These are phyloP conservation scores for Noctuana brunneofusca DNA, from an alignment of 2,888 invertebrate genomes.

Conservation along the genomic window DNA sequence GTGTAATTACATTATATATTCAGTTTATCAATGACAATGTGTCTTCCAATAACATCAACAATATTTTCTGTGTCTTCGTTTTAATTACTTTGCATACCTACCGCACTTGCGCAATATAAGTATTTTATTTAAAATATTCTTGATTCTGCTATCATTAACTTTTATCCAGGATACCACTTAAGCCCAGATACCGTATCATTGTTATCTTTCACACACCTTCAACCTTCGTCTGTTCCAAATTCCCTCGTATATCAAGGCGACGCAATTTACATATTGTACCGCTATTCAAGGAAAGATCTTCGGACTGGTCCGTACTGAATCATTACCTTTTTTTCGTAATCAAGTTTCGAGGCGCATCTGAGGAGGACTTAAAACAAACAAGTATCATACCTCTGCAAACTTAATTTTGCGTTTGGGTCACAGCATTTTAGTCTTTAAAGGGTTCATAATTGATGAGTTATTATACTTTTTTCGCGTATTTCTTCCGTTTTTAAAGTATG, in stretches of 20 bases:
- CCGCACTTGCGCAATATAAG: too few relatives aligned
- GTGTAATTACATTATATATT: too few relatives aligned
- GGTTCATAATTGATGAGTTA: slow-evolving; percentile 39
- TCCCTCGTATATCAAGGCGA: slow-evolving; percentile 57
- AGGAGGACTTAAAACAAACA: slow-evolving; percentile 72
- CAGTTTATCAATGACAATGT: too few relatives aligned
- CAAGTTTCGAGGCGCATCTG: slow-evolving; percentile 66
- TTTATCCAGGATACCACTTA: slow-evolving; percentile 34
- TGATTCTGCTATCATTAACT: slow-evolving; percentile 18
- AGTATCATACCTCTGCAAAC: slow-evolving; percentile 49
- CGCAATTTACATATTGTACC: slow-evolving; percentile 74
- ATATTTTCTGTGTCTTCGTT: background rate
- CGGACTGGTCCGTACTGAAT: slow-evolving; percentile 63
- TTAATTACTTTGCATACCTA: background rate
- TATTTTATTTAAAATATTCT: background rate
- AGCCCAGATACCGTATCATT: slow-evolving; percentile 43
- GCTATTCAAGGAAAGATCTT: slow-evolving; percentile 66
- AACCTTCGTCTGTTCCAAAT: slow-evolving; percentile 53
- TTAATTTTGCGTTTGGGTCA: slow-evolving; percentile 46
- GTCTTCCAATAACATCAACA: too few relatives aligned
- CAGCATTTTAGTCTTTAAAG: slow-evolving; percentile 41
- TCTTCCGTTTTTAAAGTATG: slow-evolving; percentile 14
- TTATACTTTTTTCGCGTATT: slow-evolving; percentile 27
- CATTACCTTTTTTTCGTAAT: slow-evolving; percentile 68
- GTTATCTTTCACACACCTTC: slow-evolving; percentile 57